phyloP scores from a whole-genome alignment of 37 sponge, comb jelly and placozoan species.

The Axinella damicornis region DNA sequence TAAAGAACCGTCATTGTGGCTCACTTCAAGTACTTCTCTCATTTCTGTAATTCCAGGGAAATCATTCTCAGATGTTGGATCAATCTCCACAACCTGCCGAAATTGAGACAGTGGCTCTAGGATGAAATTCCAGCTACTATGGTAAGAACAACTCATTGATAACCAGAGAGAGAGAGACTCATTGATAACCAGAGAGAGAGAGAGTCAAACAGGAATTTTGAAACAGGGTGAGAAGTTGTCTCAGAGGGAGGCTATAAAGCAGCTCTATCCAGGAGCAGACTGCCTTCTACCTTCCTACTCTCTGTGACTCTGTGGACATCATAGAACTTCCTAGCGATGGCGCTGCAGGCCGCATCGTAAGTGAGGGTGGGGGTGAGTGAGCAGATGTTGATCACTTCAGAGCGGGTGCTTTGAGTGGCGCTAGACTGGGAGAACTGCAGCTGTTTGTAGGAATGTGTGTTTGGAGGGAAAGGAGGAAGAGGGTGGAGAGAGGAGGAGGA shows the following conservation, averaged over 20 bases:
- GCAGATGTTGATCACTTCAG: slow-evolving; percentile 39
- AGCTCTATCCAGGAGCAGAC: too few species aligned
- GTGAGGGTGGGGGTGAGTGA: slow-evolving; percentile 3
- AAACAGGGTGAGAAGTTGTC: too few species aligned
- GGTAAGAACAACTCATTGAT: too few species aligned
- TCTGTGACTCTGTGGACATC: slow-evolving; percentile 28
- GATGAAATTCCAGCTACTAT: too few species aligned
- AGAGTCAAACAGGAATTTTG: too few species aligned
- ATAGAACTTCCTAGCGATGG: slow-evolving; percentile 62
- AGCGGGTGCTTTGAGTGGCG: slow-evolving; percentile 69
- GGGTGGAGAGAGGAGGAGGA: too few species aligned
- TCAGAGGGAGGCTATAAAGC: too few species aligned
- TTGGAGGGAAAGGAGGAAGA: too few species aligned
- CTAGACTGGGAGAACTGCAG: slow-evolving; percentile 19
- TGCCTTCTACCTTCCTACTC: slow-evolving; percentile 14
- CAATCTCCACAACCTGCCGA: slow-evolving; percentile 35
- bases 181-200: too few species aligned
- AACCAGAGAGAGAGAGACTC: too few species aligned
- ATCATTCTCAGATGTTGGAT: slow-evolving; percentile 28
- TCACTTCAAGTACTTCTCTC: slow-evolving; percentile 38
- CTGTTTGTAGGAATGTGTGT: slow-evolving; percentile 10
- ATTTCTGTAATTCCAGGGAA: slow-evolving; percentile 50
- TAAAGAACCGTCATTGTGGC: background rate
- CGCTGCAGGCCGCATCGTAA: background rate
- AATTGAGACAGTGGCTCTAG: background rate